phyloP scores from a whole-genome alignment of 2,113 vertebrate species.

The Micronycteris hirsuta region DNA sequence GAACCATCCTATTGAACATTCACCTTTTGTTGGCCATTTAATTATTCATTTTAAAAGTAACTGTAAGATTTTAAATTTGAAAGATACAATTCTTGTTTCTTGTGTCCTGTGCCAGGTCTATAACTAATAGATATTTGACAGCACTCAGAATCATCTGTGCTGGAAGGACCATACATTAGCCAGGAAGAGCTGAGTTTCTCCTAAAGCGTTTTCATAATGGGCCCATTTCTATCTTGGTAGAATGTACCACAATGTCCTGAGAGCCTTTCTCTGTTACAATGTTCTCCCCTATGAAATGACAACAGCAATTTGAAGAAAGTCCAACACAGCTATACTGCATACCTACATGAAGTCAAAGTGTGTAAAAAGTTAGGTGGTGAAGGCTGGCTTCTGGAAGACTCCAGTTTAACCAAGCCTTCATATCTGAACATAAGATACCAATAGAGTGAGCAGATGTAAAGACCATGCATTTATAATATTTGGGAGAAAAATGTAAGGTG shows the following conservation, averaged over 20 bases:
- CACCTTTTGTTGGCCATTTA: background rate
- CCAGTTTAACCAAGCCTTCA: background rate
- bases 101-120: background rate
- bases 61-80: background rate
- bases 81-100: background rate
- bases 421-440: background rate
- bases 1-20: background rate
- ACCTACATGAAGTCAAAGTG: accelerated
- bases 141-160: background rate
- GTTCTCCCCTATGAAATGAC: background rate
- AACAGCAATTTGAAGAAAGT: background rate
- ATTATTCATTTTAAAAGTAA: background rate
- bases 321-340: background rate
- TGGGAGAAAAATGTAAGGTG: background rate
- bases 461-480: background rate
- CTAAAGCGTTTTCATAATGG: background rate
- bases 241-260: background rate
- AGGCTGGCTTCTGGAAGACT: background rate
- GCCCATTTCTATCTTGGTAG: background rate
- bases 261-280: background rate
- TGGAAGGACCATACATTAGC: too few species aligned
- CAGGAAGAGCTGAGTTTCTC: background rate
- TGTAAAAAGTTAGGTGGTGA: background rate
- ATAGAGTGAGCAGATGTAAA: background rate
- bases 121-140: background rate